These are phyloP conservation scores for Trididemnum miniatum DNA, from an alignment of 23 tunicate species.

Conservation along the genomic window DNA sequence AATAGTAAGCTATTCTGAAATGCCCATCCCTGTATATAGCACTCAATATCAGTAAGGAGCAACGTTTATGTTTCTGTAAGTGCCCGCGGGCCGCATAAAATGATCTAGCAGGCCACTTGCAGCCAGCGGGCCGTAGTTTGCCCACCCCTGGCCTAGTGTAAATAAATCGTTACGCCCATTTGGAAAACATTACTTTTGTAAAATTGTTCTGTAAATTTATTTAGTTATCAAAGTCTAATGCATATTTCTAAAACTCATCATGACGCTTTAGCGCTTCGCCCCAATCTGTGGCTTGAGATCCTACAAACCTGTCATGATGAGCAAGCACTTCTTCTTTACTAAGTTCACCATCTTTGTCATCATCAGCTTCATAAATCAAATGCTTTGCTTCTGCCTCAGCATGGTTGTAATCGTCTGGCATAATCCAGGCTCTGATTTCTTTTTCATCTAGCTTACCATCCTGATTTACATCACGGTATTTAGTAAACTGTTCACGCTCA, in stretches of 20 bases:
- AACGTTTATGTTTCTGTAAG: too few species aligned
- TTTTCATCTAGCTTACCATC: slow-evolving; percentile 70
- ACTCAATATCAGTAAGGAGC: too few species aligned
- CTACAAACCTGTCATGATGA: slow-evolving; percentile 92
- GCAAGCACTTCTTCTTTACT: slow-evolving; percentile 75
- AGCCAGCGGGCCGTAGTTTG: too few species aligned
- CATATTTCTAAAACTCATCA: slow-evolving; percentile 80
- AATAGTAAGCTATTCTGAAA: too few species aligned
- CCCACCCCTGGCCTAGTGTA: too few species aligned
- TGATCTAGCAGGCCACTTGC: too few species aligned
- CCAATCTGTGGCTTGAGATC: slow-evolving; percentile 96
- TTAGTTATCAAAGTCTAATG: too few species aligned
- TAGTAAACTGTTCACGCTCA: slow-evolving; percentile 76
- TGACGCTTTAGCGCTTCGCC: slow-evolving; percentile 97
- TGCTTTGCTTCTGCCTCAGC: slow-evolving; percentile 95
- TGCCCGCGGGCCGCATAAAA: too few species aligned
- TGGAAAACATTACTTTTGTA: too few species aligned
- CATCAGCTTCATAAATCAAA: slow-evolving; percentile 77
- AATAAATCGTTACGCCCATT: too few species aligned
- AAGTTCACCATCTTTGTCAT: slow-evolving; percentile 67
- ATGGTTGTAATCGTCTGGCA: slow-evolving; percentile 86
- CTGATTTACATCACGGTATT: slow-evolving; percentile 61
- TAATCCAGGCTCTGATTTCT: slow-evolving; percentile 91
- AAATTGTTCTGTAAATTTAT: too few species aligned
- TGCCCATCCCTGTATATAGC: too few species aligned